Evolutionary conservation across 1,140 invertebrate species (phyloP).

Genomic region (Paralvinella palmiformis): DNA sequence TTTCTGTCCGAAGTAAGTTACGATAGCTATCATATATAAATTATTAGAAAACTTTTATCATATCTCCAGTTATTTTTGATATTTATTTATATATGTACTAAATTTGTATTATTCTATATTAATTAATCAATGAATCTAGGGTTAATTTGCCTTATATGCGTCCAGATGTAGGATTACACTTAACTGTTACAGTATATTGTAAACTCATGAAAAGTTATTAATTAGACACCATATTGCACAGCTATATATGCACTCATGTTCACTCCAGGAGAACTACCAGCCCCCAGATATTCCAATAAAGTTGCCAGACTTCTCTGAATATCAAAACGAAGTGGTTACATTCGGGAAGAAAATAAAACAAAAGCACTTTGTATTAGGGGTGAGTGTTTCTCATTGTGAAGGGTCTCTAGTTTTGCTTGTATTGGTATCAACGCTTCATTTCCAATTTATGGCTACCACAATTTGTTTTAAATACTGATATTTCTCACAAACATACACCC

Average conservation of each 20-base stretch:
- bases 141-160: too few species aligned
- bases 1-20: slow-evolving; percentile 26
- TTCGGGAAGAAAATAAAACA: slow-evolving; percentile 31
- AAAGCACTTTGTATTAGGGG: slow-evolving; percentile 34
- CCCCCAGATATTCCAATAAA: slow-evolving; percentile 29
- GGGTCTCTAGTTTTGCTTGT: not conserved
- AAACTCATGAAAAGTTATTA: not conserved
- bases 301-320: slow-evolving; percentile 22
- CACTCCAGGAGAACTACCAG: slow-evolving; percentile 29
- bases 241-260: not conserved
- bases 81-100: not conserved
- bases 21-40: not conserved
- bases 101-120: not conserved
- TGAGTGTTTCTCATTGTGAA: not conserved
- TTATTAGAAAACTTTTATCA: too few species aligned
- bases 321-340: slow-evolving; percentile 10
- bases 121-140: too few species aligned
- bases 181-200: not conserved
- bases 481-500: not conserved
- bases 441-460: not conserved
- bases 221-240: not conserved
- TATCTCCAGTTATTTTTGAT: too few species aligned
- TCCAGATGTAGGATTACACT: not conserved
- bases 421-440: not conserved
- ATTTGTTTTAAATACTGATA: not conserved